Conservation (phyloP, 2,797 vertebrate genomes). For the Pseudochirops cupreus region DNA sequence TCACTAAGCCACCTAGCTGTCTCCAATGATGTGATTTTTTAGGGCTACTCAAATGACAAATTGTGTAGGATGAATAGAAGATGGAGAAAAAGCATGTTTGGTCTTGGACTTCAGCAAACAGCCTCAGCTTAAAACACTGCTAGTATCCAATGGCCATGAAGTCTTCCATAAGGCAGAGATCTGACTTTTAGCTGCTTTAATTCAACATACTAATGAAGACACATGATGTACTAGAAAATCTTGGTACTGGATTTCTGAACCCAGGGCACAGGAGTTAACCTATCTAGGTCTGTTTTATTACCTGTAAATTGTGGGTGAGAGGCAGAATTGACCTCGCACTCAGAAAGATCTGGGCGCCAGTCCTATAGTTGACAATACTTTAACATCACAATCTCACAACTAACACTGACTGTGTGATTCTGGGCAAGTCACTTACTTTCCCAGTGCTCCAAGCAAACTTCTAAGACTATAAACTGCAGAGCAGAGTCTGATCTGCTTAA, state of each 20-base stretch:
- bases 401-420: background rate
- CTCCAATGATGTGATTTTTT: background rate
- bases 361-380: background rate
- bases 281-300: background rate
- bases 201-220: background rate
- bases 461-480: too few relatives aligned
- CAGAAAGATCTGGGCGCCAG: background rate
- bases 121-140: background rate
- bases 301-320: background rate
- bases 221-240: background rate
- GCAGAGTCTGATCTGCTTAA: background rate
- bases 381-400: background rate
- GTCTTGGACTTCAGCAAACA: background rate
- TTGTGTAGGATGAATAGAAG: background rate
- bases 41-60: background rate
- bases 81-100: background rate
- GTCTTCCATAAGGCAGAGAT: conserved; percentile 3
- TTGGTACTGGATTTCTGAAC: background rate
- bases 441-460: too few relatives aligned
- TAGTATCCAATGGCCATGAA: background rate
- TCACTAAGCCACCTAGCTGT: background rate
- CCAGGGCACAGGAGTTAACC: background rate
- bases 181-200: conserved; percentile 9
- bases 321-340: background rate
- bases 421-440: too few relatives aligned